Base-by-base conservation (phyloP, 2,797 vertebrate genomes). In the Ciconia nigra region DNA sequence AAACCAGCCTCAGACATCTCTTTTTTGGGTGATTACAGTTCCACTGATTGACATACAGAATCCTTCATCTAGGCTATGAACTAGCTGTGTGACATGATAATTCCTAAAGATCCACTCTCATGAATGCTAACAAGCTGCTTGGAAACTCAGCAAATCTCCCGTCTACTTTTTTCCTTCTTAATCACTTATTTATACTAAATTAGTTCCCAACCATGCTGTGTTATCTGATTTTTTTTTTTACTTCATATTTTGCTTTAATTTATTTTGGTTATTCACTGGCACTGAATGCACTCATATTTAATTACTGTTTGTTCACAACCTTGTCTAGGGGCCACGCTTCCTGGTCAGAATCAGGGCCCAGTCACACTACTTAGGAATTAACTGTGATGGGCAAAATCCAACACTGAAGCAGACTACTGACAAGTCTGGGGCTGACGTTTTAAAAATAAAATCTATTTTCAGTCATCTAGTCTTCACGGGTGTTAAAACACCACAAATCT, bases 11-110 rank as follows among this genome's bases (percentile, higher is more conserved):
- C n/a, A 96, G 93, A 96, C 67, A 81, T 78, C 46, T 89, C 89
- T 97, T 88, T 96, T 97, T 72, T 4, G 5, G 37, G 58, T 93
- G 80, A 97, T 96, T 96, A 92, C 18, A 61, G 69, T 95, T 93
- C 54, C 85, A 55, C 28, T 90, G 98, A 98, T 62, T 98, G 98
- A 98, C 96, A 88, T 65, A 61, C 47, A 95, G 80, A 95, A 97
- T 95, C 93, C 87, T 95, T 96, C 92, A 93, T 97, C 76, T 87
- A 82, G 87, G 65, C 85, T 93, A 83, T 96, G 96, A 97, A 95
- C 93, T 97, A 96, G 65, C 94, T 90, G 52, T 59, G 57, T 97
- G 96, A 93, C 96, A 94, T 28, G 83, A 92, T 96, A 95, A 96
- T 96, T 96, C 91, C 69, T 71, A 74, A 92, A 74, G 88, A 96